phyloP scores from a whole-genome alignment of 2,113 vertebrate species.

The Leucopsar rothschildi region DNA sequence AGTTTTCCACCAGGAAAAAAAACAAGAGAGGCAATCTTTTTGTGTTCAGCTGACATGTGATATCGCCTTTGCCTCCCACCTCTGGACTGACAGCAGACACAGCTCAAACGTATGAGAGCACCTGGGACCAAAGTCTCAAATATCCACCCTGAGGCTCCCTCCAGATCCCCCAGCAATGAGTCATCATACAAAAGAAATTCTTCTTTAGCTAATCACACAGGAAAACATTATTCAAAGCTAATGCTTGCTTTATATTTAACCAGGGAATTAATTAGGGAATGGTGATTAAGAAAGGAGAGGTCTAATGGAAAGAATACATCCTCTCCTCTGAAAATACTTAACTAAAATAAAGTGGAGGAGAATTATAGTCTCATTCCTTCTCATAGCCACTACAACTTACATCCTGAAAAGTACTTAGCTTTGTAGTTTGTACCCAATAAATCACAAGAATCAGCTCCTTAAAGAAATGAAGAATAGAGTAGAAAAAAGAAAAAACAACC shows the following conservation, averaged over 20 bases:
- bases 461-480: conserved; percentile 32
- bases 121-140: conserved; percentile 30
- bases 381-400: conserved; percentile 11
- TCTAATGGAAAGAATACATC: conserved; percentile 52
- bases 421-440: conserved; percentile 52
- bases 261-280: conserved; percentile 73
- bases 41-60: background rate
- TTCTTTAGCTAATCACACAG: conserved; percentile 67
- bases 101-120: conserved; percentile 22
- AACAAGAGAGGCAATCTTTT: background rate
- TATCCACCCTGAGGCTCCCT: conserved; percentile 28
- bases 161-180: conserved; percentile 31
- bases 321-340: conserved; percentile 31
- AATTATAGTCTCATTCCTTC: conserved; percentile 49
- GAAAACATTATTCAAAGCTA: conserved; percentile 72
- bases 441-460: conserved; percentile 38
- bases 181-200: conserved; percentile 66
- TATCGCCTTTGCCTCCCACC: background rate
- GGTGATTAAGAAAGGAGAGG: conserved; percentile 64
- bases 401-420: conserved; percentile 59
- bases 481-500: background rate
- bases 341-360: conserved; percentile 51
- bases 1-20: background rate
- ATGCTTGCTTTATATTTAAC: conserved; percentile 73
- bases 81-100: background rate